Percentiles rank a stretch among this genome's conserved stretches.
phyloP scores from a whole-genome alignment of 2,888 invertebrate genomes.

The Phragmatobia fuliginosa region DNA sequence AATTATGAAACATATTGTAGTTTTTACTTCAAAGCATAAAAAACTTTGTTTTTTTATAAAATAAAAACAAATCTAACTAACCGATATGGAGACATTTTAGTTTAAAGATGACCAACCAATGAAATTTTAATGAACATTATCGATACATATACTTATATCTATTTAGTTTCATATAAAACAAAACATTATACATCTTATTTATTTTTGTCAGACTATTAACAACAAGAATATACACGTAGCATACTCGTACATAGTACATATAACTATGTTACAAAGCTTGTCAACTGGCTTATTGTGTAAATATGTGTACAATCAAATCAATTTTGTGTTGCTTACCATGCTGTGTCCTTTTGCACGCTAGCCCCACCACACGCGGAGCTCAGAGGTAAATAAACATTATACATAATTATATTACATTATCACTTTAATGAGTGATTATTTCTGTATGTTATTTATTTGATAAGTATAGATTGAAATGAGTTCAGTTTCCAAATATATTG shows the following conservation, averaged over 20 bases:
- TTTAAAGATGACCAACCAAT: not conserved
- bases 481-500: not conserved
- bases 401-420: not conserved
- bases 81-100: not conserved
- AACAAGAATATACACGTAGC: not conserved
- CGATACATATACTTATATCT: not conserved
- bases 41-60: not conserved
- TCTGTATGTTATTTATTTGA: not conserved
- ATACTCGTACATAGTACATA: not conserved
- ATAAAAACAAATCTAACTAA: not conserved
- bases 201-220: not conserved
- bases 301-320: slow-evolving; percentile 47
- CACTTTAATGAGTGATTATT: not conserved
- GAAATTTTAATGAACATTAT: not conserved
- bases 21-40: not conserved
- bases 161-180: not conserved
- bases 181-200: not conserved
- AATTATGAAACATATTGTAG: not conserved
- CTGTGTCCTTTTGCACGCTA: slow-evolving; percentile 84
- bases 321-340: slow-evolving; percentile 77
- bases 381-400: slow-evolving; percentile 78
- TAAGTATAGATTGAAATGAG: not conserved
- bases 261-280: slow-evolving; percentile 4
- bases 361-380: slow-evolving; percentile 85
- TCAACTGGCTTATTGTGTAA: slow-evolving; percentile 31